Evolutionary conservation across 2,888 invertebrate genomes (phyloP).

Genomic region (Lypha dubia): DNA sequence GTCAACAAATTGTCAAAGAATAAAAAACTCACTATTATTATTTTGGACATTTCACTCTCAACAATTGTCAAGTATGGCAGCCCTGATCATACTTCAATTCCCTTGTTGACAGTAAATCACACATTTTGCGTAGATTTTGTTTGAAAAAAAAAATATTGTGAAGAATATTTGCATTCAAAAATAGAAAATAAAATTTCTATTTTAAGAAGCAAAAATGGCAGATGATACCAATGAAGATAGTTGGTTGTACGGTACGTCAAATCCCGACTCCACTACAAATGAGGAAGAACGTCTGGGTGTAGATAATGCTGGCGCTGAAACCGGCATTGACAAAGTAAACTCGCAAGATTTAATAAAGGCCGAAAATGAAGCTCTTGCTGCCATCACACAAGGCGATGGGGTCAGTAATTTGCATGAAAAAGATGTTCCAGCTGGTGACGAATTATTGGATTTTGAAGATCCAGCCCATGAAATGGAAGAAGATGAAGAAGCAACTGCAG

Average conservation of each 20-base stretch:
- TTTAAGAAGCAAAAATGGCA: constrained; percentile 68
- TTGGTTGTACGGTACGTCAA: constrained; percentile 93
- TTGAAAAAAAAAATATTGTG: neutral
- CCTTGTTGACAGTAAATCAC: neutral
- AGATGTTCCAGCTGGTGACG: constrained; percentile 71
- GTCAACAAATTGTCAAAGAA: no score
- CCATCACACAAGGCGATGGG: constrained; percentile 74
- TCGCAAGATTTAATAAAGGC: constrained; percentile 59
- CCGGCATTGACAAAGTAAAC: constrained; percentile 77
- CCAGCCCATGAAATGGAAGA: constrained; percentile 83
- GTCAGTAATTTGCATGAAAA: constrained; percentile 73
- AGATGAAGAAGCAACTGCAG: constrained; percentile 78
- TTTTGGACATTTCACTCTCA: no score
- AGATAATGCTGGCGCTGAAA: constrained; percentile 75
- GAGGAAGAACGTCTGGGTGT: constrained; percentile 75
- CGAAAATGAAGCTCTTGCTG: constrained; percentile 75
- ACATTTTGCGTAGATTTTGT: constrained; percentile 24
- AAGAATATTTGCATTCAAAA: neutral
- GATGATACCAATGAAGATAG: constrained; percentile 91
- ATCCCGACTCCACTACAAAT: constrained; percentile 83
- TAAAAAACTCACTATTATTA: no score
- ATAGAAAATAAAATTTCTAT: neutral
- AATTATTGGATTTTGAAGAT: constrained; percentile 79
- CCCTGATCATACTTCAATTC: no score
- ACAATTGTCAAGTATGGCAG: no score